Evolutionary conservation across 2,888 invertebrate genomes (phyloP).

Genomic region (Stenodema calcarata): DNA sequence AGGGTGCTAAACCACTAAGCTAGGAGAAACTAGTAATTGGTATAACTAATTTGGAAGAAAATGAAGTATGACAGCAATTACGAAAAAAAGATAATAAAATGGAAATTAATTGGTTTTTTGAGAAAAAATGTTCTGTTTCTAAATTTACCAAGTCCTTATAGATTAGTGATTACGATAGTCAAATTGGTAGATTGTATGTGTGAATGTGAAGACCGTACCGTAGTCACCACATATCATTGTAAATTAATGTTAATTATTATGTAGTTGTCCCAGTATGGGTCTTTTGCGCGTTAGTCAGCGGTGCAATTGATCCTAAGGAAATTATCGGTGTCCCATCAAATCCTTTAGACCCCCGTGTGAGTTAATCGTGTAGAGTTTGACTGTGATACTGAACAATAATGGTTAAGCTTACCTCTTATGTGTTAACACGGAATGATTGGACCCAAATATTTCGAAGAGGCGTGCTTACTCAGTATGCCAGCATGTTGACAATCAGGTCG

Average conservation of each 20-base stretch:
- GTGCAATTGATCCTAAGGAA: neutral
- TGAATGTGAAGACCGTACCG: neutral
- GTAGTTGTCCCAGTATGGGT: neutral
- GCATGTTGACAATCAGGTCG: conserved; percentile 40
- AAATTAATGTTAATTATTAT: neutral
- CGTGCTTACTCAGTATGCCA: conserved; percentile 32
- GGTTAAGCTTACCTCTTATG: conserved; percentile 17
- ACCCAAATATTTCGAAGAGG: neutral
- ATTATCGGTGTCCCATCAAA: neutral
- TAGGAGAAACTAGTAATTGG: neutral
- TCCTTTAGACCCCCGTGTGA: neutral
- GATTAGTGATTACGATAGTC: neutral
- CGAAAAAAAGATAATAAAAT: neutral
- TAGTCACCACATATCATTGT: conserved; percentile 35
- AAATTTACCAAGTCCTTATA: neutral
- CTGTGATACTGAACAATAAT: conserved; percentile 47
- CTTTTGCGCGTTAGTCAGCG: neutral
- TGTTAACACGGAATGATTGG: neutral
- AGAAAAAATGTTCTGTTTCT: neutral
- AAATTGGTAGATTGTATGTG: neutral
- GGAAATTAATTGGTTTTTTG: neutral
- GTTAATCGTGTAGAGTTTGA: conserved; percentile 35
- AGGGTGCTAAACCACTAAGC: conserved; percentile 35
- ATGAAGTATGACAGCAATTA: neutral
- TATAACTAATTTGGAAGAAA: neutral